Evolutionary conservation across 2,888 invertebrate species (phyloP).

Genomic region (Eupsilia transversa): DNA sequence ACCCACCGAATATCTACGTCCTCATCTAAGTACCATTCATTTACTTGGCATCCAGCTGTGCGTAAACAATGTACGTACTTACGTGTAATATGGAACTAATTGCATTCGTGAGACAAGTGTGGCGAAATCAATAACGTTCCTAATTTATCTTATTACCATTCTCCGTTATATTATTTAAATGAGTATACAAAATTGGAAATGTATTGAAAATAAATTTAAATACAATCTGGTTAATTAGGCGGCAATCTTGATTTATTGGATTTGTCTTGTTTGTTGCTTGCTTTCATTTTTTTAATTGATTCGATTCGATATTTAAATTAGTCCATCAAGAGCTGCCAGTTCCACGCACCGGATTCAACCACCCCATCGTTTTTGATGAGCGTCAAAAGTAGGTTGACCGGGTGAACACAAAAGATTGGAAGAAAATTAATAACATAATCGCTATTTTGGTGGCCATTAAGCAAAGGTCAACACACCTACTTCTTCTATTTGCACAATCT

Average conservation of each 20-base stretch:
- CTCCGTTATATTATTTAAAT: conserved; percentile 40
- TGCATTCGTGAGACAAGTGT: conserved; percentile 51
- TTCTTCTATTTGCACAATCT: conserved; percentile 9
- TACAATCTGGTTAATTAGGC: conserved; percentile 21
- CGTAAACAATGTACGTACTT: conserved; percentile 53
- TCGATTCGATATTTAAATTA: conserved; percentile 48
- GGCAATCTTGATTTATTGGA: conserved; percentile 37
- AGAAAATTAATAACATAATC: conserved; percentile 26
- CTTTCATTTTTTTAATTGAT: conserved; percentile 54
- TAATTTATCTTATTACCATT: conserved; percentile 31
- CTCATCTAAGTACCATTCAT: conserved; percentile 60
- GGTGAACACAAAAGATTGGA: conserved; percentile 34
- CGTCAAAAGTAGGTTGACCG: conserved; percentile 16
- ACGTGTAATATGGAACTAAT: conserved; percentile 49
- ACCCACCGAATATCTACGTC: conserved; percentile 52
- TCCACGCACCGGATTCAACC: conserved; percentile 12
- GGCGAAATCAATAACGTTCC: conserved; percentile 43
- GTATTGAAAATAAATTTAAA: conserved; percentile 44
- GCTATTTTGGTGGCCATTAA: conserved; percentile 5
- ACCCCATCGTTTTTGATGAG: conserved; percentile 5
- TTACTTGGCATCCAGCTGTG: conserved; percentile 63
- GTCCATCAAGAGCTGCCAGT: conserved; percentile 44
- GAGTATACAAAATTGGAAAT: conserved; percentile 36
- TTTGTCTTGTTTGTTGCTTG: conserved; percentile 30
- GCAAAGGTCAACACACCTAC: conserved; percentile 10